Conservation (phyloP, 2,797 vertebrate genomes). For the Lagorchestes hirsutus region DNA sequence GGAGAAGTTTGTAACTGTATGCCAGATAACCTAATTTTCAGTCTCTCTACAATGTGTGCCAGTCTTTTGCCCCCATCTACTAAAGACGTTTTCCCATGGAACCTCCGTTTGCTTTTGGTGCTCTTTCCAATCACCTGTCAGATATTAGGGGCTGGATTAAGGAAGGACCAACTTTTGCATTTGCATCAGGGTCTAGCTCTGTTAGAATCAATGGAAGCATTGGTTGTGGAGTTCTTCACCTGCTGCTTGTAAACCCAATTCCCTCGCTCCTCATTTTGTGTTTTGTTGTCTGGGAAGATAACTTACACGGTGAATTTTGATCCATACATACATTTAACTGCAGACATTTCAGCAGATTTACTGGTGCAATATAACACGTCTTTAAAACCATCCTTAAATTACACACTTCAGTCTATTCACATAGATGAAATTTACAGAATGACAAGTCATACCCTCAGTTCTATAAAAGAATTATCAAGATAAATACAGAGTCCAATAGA, state of each 20-base stretch:
- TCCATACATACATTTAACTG: constrained; percentile 13
- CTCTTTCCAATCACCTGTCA: constrained; percentile 40
- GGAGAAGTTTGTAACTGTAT: constrained; percentile 16
- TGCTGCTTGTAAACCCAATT: constrained; percentile 62
- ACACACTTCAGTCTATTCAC: constrained; percentile 1
- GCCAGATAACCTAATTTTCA: constrained; percentile 4
- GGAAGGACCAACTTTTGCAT: constrained; percentile 36
- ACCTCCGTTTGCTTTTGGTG: constrained; percentile 53
- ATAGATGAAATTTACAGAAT: constrained; percentile 1
- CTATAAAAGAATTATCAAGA: neutral
- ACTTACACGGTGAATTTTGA: constrained; percentile 60
- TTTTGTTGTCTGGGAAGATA: constrained; percentile 58
- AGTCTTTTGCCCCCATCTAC: constrained; percentile 54
- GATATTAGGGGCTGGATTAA: constrained; percentile 17
- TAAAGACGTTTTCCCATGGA: constrained; percentile 45
- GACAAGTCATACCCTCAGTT: neutral
- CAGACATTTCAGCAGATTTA: neutral
- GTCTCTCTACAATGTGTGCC: constrained; percentile 13
- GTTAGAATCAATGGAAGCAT: constrained; percentile 10
- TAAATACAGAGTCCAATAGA: constrained; percentile 14
- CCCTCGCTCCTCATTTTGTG: constrained; percentile 17
- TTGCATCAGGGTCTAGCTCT: constrained; percentile 50
- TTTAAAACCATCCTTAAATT: constrained; percentile 52
- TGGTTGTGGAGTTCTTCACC: neutral
- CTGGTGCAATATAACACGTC: constrained; percentile 7